A percentile compares a stretch with the other conserved stretches of the same genome.
Conservation (phyloP, 2,113 vertebrate species). For the Leucopsar rothschildi region DNA sequence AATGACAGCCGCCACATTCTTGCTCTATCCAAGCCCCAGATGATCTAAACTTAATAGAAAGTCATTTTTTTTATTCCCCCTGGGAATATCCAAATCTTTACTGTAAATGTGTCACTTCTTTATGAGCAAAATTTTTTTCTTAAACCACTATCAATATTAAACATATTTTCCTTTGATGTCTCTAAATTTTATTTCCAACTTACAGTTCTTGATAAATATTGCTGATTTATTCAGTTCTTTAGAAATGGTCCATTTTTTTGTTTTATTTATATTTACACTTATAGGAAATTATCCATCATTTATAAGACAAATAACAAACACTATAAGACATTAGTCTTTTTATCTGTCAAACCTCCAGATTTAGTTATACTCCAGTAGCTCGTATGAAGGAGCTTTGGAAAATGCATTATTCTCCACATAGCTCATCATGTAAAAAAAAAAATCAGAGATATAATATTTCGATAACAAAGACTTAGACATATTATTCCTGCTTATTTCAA, state of each 20-base stretch:
- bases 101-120: neutral
- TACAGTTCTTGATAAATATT: neutral
- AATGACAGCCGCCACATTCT: neutral
- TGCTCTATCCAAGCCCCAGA: neutral
- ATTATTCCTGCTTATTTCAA: neutral
- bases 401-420: neutral
- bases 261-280: neutral
- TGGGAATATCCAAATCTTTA: neutral
- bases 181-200: neutral
- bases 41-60: neutral
- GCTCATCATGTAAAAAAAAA: neutral
- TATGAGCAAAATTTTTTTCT: neutral
- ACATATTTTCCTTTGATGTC: neutral
- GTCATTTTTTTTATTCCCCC: fast-evolving
- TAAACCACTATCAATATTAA: neutral
- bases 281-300: neutral
- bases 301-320: neutral
- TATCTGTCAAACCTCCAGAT: neutral
- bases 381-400: neutral
- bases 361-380: neutral
- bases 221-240: neutral
- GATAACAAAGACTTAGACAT: neutral
- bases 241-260: neutral
- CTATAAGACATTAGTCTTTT: neutral
- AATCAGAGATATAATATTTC: neutral